These are phyloP conservation scores for Shargacucullia verbasci DNA, from an alignment of 2,888 invertebrate genomes.

Conservation along the genomic window DNA sequence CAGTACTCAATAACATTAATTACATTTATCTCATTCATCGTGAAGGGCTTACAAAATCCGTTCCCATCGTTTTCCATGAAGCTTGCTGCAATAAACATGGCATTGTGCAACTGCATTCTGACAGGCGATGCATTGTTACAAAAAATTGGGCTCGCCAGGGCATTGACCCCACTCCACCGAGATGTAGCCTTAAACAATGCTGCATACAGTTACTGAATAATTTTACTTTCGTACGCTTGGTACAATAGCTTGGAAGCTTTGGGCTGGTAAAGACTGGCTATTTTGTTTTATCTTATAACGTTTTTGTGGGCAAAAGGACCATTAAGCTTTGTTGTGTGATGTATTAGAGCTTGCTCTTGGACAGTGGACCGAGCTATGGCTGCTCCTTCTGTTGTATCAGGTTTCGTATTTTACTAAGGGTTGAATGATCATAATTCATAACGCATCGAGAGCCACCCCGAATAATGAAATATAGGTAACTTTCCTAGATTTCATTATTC, in stretches of 20 bases:
- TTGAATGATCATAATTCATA: too few relatives aligned
- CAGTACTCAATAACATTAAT: conserved; percentile 2
- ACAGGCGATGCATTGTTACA: conserved; percentile 52
- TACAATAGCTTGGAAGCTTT: conserved; percentile 30
- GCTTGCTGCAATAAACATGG: conserved; percentile 47
- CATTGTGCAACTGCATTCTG: conserved; percentile 59
- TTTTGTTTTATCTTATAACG: too few relatives aligned
- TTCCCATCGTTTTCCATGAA: conserved; percentile 50
- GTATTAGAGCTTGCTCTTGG: too few relatives aligned
- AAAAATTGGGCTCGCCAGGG: conserved; percentile 49
- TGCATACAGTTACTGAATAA: conserved; percentile 41
- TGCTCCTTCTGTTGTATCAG: too few relatives aligned
- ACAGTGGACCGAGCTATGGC: too few relatives aligned
- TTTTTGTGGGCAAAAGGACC: too few relatives aligned
- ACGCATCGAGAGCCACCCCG: too few relatives aligned
- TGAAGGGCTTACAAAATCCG: conserved; percentile 35
- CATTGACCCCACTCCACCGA: conserved; percentile 44
- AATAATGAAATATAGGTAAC: too few relatives aligned
- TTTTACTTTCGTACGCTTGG: conserved; percentile 31
- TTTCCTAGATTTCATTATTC: too few relatives aligned
- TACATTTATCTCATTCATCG: conserved; percentile 15
- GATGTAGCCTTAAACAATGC: conserved; percentile 48
- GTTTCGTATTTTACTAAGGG: too few relatives aligned
- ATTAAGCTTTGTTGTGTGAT: too few relatives aligned
- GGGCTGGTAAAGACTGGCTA: background rate